Evolutionary conservation across 2,888 invertebrate species (phyloP).

Genomic region (Cryptus armator): DNA sequence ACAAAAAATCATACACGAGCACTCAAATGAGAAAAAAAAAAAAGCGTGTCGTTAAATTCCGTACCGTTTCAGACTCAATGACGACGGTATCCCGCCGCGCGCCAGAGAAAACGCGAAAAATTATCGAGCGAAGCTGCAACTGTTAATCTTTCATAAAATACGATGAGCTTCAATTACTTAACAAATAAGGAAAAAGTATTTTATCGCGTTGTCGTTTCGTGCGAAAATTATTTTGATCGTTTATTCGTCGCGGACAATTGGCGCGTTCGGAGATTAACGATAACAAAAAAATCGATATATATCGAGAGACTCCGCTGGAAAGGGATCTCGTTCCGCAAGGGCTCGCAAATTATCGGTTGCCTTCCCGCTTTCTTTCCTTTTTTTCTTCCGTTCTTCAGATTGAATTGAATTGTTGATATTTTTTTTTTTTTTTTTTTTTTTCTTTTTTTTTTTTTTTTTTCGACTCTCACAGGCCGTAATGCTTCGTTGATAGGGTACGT

Average conservation of each 20-base stretch:
- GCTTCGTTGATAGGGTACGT: not conserved
- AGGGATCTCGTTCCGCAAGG: conserved; percentile 15
- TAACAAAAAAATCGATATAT: conserved; percentile 7
- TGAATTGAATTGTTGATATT: conserved; percentile 8
- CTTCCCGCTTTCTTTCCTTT: conserved; percentile 1
- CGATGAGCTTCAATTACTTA: conserved; percentile 74
- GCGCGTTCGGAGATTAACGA: not conserved
- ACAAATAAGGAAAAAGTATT: not conserved
- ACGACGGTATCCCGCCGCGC: conserved; percentile 22
- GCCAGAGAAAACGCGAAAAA: conserved; percentile 16
- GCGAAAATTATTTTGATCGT: not conserved
- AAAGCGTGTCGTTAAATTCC: conserved; percentile 28
- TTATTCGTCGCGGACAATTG: not conserved
- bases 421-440: conserved; percentile 8
- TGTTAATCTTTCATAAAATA: conserved; percentile 2
- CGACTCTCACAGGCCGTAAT: conserved; percentile 19
- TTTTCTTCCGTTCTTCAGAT: conserved; percentile 18
- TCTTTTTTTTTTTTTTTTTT: conserved; percentile 28
- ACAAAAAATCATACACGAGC: conserved; percentile 36
- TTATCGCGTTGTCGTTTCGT: not conserved
- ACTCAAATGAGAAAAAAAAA: not conserved
- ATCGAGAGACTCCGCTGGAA: conserved; percentile 49
- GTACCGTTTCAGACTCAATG: conserved; percentile 49
- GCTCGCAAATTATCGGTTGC: not conserved
- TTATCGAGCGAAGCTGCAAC: not conserved